Evolutionary conservation across 2,113 vertebrate genomes (phyloP), one percentile per base, ranked within the genome.

Genomic region (Phalacrocorax aristotelis): DNA sequence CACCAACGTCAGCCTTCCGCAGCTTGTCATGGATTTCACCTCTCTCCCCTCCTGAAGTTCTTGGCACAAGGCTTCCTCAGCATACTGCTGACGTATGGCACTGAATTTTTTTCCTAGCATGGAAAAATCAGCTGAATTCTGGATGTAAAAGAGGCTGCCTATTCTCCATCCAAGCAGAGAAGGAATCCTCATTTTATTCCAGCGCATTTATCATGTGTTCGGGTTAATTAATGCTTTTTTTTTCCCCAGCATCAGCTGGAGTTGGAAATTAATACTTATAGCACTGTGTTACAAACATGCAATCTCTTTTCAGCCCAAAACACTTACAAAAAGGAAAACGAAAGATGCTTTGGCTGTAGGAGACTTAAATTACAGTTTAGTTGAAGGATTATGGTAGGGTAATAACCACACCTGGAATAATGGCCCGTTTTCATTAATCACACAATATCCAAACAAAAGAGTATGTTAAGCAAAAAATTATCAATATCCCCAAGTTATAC

Each of bases 11-110:
- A 15, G 21, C 8, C 8, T 4, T 8, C 40, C 25, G 13, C 75
- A 20, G 15, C 29, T 25, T 8, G 15, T 14, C 29, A 0, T 0
- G 34, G 25, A 3, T 10, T 20, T 71, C 34, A 6, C 52, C 9
- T 7, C 77, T 32, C 21, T 16, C 12, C 34, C 14, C 4, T 2
- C 14, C 7, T 2, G 25, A 25, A 18, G 9, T 10, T n/a, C 23
- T 48, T 26, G 1, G 9, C 48, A 0, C 10, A 15, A 15, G 42
- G 11, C 18, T 48, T 9, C 4, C 11, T 4, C 19, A 8, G 32
- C 44, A 44, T 44, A 44, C 15, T 14, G 44, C 44, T 44, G 44
- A 11, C 16, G 15, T 44, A 44, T 7, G 44, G 44, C 16, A 6
- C 20, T 6, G n/a, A 8, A 1, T 21, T 17, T 60, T 54, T 60